phyloP scores from a whole-genome alignment of 2,797 vertebrate genomes.

The Myotis findleyi region DNA sequence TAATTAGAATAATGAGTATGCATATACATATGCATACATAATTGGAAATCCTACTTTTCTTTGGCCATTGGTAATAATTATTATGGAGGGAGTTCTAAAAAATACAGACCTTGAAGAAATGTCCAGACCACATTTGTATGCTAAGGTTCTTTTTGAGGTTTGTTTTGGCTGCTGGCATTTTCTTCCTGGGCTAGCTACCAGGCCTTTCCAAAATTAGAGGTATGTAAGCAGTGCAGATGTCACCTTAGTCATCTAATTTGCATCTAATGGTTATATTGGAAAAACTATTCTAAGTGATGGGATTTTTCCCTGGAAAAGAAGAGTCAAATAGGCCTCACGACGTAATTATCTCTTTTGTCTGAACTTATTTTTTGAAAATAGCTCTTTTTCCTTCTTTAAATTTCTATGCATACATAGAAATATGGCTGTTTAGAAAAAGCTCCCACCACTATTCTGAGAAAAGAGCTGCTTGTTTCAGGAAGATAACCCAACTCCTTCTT shows the following conservation, averaged over 20 bases:
- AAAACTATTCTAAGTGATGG: conserved; percentile 54
- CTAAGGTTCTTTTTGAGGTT: not conserved
- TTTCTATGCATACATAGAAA: not conserved
- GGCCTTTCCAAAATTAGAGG: conserved; percentile 49
- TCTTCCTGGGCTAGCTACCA: not conserved
- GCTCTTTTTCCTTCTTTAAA: not conserved
- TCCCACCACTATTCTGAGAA: not conserved
- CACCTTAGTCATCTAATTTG: conserved; percentile 55
- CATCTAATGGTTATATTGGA: conserved; percentile 58
- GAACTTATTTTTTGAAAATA: not conserved
- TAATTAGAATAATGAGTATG: not conserved
- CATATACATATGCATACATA: not conserved
- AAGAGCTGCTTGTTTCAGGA: not conserved
- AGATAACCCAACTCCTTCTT: conserved; percentile 47
- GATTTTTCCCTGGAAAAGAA: conserved; percentile 51
- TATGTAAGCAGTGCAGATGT: not conserved
- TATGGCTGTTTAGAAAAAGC: not conserved
- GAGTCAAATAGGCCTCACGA: not conserved
- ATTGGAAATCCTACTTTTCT: conserved; percentile 7
- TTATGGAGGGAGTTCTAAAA: not conserved
- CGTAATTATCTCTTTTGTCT: not conserved
- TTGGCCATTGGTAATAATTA: not conserved
- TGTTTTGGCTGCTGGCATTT: not conserved
- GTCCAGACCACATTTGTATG: not conserved
- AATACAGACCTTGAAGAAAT: not conserved